Evolutionary conservation across 2,113 vertebrate genomes (phyloP).

Genomic region (Heterotis niloticus): DNA sequence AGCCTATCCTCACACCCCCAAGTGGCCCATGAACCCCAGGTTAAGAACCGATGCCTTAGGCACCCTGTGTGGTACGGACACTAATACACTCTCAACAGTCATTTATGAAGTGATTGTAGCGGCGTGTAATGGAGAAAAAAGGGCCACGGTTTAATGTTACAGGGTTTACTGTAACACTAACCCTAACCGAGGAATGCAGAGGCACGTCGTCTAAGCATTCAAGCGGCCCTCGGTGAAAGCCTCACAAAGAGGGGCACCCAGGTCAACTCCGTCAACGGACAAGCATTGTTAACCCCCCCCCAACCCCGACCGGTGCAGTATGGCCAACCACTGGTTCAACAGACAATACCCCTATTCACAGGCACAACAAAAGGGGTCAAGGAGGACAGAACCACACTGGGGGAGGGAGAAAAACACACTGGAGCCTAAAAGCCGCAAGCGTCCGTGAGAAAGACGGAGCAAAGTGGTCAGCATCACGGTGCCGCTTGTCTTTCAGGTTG

Average conservation of each 20-base stretch:
- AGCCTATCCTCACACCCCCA: too few relatives aligned
- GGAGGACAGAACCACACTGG: neutral
- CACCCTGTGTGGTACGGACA: too few relatives aligned
- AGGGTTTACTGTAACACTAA: too few relatives aligned
- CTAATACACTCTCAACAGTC: too few relatives aligned
- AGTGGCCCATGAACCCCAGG: too few relatives aligned
- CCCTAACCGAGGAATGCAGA: too few relatives aligned
- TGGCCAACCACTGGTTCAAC: neutral
- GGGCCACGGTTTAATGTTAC: too few relatives aligned
- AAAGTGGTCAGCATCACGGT: neutral
- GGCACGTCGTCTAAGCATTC: neutral
- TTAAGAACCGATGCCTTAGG: too few relatives aligned
- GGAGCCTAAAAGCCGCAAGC: neutral
- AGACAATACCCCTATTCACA: neutral
- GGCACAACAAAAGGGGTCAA: neutral
- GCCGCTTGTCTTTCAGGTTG: neutral
- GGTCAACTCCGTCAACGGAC: neutral
- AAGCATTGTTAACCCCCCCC: neutral
- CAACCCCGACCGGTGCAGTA: neutral
- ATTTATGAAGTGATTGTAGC: too few relatives aligned
- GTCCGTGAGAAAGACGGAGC: neutral
- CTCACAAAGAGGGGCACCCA: neutral
- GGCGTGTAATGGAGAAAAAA: too few relatives aligned
- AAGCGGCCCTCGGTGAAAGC: neutral
- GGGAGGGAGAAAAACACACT: neutral